Conservation (phyloP, 2,113 vertebrate genomes). For the Prunella fulvescens region DNA sequence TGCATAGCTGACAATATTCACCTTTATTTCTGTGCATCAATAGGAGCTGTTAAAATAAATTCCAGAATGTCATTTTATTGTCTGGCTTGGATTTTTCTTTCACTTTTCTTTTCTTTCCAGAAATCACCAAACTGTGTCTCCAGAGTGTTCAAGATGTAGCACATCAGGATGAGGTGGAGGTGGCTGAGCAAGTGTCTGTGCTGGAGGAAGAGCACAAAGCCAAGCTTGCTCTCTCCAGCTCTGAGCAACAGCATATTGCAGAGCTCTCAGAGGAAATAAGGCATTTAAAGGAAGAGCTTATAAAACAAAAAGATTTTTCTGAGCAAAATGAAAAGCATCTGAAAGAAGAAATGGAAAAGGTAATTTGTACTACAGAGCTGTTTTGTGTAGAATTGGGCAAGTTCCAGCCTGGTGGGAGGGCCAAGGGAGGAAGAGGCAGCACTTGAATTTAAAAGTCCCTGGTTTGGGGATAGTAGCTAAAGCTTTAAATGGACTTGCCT, state of each 20-base stretch:
- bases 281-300: constrained; percentile 67
- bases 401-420: background rate
- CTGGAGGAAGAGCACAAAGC: constrained; percentile 72
- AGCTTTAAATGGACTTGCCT: background rate
- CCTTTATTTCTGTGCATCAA: background rate
- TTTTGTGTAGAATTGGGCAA: background rate
- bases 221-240: constrained; percentile 30
- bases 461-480: background rate
- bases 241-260: constrained; percentile 58
- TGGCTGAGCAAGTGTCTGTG: constrained; percentile 61
- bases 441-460: background rate
- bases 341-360: constrained; percentile 67
- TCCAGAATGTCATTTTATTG: background rate
- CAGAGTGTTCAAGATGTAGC: constrained; percentile 64
- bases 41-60: background rate
- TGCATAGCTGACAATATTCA: background rate
- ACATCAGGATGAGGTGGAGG: constrained; percentile 72
- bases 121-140: constrained; percentile 66
- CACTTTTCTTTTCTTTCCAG: constrained; percentile 33
- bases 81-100: background rate
- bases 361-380: background rate
- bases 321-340: constrained; percentile 58
- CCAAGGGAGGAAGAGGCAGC: background rate
- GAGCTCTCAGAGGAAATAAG: constrained; percentile 72
- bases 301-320: constrained; percentile 36